These are phyloP conservation scores for Esox niger DNA, from an alignment of 2,113 vertebrate genomes.

Conservation along the genomic window DNA sequence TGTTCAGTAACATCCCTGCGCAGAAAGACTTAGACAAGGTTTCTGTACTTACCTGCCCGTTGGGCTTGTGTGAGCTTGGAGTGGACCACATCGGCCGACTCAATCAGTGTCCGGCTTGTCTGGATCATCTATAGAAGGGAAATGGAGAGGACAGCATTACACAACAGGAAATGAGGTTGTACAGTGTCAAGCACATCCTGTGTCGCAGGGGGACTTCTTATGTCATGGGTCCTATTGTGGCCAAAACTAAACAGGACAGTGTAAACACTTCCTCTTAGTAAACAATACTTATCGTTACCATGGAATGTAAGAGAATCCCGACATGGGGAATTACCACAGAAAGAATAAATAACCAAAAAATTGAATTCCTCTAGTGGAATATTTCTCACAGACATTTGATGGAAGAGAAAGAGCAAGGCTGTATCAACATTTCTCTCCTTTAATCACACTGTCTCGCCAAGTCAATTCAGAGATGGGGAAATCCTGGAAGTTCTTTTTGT, in stretches of 20 bases:
- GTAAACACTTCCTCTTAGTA: not conserved
- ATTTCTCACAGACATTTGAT: not conserved
- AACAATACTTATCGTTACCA: not conserved
- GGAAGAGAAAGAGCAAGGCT: not conserved
- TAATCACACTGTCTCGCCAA: too few species aligned
- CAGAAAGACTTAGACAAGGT: too few species aligned
- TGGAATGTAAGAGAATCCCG: not conserved
- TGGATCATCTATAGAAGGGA: slow-evolving; percentile 82
- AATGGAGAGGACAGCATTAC: not conserved
- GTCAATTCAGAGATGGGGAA: too few species aligned
- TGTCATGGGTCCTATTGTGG: not conserved
- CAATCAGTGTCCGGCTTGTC: slow-evolving; percentile 87
- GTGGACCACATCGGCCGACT: slow-evolving; percentile 83
- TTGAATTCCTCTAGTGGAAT: too few species aligned
- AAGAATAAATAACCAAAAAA: not conserved
- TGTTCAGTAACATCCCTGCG: too few species aligned
- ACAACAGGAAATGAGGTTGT: slow-evolving; percentile 31
- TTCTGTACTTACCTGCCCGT: slow-evolving; percentile 75
- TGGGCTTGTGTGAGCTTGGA: slow-evolving; percentile 86
- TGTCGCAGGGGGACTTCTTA: not conserved
- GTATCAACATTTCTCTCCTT: not conserved
- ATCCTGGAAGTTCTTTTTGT: too few species aligned
- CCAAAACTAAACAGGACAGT: not conserved
- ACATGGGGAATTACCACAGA: not conserved
- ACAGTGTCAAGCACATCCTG: slow-evolving; percentile 8